Evolutionary conservation across 1,140 invertebrate genomes (phyloP), one percentile per base, ranked within the genome.

Genomic region (Saccostrea echinata): DNA sequence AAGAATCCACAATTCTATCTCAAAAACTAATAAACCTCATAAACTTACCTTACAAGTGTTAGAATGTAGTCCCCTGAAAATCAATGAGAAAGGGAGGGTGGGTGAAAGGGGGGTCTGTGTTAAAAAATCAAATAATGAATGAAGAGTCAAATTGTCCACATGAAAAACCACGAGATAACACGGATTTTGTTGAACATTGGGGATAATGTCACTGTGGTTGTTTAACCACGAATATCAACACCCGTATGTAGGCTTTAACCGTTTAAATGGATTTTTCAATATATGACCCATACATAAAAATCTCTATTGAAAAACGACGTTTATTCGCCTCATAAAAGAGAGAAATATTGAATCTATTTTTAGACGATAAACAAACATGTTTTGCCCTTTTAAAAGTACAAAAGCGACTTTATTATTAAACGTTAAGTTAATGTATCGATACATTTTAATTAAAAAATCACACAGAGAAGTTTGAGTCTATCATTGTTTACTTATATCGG

Each of bases 311-410:
- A 76, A n/a, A 76, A 76, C 27, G 16, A 24, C 27, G 4, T 3
- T 27, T 64, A 30, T 76, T 33, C 16, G 12, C 13, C 13, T 30
- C 27, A 13, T 16, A 33, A 33, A 30, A 16, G 3, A 33, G 9
- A 30, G 13, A 18, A 76, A 76, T 16, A 76, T 4, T 1, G 68
- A 16, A 27, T 18, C 68, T 76, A 76, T 76, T 76, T 76, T 76
- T 76, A 76, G 68, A 30, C 13, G 68, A 76, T n/a, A 76, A 76
- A 76, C 30, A 76, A 76, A 76, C 16, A 76, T 16, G 16, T 27
- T 33, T 12, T n/a, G 55, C 18, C 55, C 24, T 76, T 76, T 27
- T 35, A 33, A 30, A 30, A 16, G 68, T 76, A 76, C 68, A 33
- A 76, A 71, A 76, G 13, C 68, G 24, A 76, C 68, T 33, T 30